Base-by-base conservation (phyloP, 23 tunicate species). In the Clavelina lepadiformis region DNA sequence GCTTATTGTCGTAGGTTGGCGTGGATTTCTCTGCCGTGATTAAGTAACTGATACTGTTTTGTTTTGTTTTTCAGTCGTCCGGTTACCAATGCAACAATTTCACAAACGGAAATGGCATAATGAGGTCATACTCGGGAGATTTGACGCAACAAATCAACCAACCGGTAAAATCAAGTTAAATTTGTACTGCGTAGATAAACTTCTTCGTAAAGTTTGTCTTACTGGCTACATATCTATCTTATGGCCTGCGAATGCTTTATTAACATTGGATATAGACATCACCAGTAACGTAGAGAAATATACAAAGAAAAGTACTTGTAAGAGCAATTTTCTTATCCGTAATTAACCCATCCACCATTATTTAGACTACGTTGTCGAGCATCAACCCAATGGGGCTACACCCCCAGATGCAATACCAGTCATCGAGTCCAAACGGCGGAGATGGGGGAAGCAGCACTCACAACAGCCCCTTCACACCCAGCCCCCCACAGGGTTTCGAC, bases 381-480 rank as follows among this genome's bases (percentile, higher is more conserved):
- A 7, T 63, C 3, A 63, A 35, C 68, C 78, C 58, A 5, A 61
- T 56, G 64, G 68, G 68, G 34, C 55, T 29, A 19, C 41, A 32
- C 25, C 41, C 25, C 25, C 28, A 27, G 34, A 69, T 35, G 31
- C 30, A 46, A 24, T 73, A 79, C 49, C 95, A 86, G 21, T 46
- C 95, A 25, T 77, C 67, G 55, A 86, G 95, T 46, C 95, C 95
- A 13, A 77, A 72, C 68, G 63, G 68, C 46, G 95, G 79, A 1
- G 95, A 86, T 53, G 79, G 58, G 20, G 36, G 85, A 19, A 65
- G 51, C 57, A 78, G 86, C 64, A 72, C 80, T 55, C 95, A 86
- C 36, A 78, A 58, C 75, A 77, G 86, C 79, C 83, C 97, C 27
- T 89, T 63, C 35, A 68, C 97, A 44, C 78, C 97, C 0, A 73